Evolutionary conservation across 2,797 vertebrate genomes (phyloP), one percentile per base, ranked within the genome.

Genomic region (Miichthys miiuy): DNA sequence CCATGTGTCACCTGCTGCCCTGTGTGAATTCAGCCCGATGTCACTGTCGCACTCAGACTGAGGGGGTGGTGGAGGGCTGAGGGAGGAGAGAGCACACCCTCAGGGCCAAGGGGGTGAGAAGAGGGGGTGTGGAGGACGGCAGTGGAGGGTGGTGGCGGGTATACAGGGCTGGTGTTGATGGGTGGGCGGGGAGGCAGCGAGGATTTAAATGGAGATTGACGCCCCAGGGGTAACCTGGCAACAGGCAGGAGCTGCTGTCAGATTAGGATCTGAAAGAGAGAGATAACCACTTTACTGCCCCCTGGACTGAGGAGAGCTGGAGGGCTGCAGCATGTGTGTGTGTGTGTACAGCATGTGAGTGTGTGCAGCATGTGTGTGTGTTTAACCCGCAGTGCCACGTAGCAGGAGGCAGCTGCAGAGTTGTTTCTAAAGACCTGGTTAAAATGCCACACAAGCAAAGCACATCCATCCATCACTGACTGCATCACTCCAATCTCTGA

Each of bases 181-280:
- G 87, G 89, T 91, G 94, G 90, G 91, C 76, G 93, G 91, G 80
- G 87, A 85, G 89, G 88, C 88, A 89, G 84, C 55, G 72, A 88
- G 94, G 91, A 95, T 94, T 95, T 95, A 95, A 94, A 94, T 93
- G 90, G 89, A 93, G 94, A 93, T 88, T 92, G 93, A 91, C 90
- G 87, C 93, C 91, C 88, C 80, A 73, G 91, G 96, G 95, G 96
- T 98, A 97, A 97, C 96, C 97, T 97, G 97, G 96, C 95, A 97
- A 96, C 96, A 95, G 95, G 96, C 96, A 96, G 96, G 95, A 93
- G 95, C 94, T 95, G 94, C 96, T 96, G 96, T 97, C 96, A 97
- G 97, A 98, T 98, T 97, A 98, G 96, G 96, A 98, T 97, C 97
- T 97, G 96, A 96, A 94, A 96, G 95, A 95, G 95, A 94, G 95